Conservation (phyloP, 2,888 invertebrate genomes). For the Eueremaeus valkanovi region DNA sequence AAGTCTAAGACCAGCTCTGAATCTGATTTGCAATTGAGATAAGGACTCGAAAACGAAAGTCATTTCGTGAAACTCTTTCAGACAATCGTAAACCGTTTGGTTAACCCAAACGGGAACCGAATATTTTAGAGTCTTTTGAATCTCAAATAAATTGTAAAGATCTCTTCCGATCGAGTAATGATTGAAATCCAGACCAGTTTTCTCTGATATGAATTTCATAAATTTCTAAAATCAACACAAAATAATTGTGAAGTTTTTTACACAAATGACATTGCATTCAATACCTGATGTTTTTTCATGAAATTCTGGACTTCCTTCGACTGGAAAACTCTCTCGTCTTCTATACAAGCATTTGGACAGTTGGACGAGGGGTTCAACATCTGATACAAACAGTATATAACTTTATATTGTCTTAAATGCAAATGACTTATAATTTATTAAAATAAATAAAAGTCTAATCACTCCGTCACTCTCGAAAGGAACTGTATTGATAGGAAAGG, state of each 20-base stretch:
- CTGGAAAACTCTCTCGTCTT: not conserved
- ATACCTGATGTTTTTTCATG: slow-evolving; percentile 1
- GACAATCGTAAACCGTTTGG: not conserved
- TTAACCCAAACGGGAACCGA: not conserved
- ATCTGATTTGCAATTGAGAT: not conserved
- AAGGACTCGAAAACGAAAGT: not conserved
- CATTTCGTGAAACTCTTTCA: not conserved
- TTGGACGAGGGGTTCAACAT: not conserved
- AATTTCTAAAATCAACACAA: not conserved
- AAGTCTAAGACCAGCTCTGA: slow-evolving; percentile 2
- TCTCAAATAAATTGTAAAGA: not conserved
- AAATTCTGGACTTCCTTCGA: not conserved
- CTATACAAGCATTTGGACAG: not conserved
- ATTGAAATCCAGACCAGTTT: not conserved
- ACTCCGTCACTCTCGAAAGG: too few species aligned
- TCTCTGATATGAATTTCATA: not conserved
- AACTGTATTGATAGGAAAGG: too few species aligned
- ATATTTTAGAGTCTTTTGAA: not conserved
- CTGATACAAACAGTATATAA: too few species aligned
- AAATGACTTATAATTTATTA: too few species aligned
- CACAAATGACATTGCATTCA: not conserved
- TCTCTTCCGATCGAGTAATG: not conserved
- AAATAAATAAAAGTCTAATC: too few species aligned
- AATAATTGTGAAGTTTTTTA: not conserved
- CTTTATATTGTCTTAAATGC: too few species aligned